phyloP scores from a whole-genome alignment of 2,113 vertebrate genomes.

The Malurus cyaneus region DNA sequence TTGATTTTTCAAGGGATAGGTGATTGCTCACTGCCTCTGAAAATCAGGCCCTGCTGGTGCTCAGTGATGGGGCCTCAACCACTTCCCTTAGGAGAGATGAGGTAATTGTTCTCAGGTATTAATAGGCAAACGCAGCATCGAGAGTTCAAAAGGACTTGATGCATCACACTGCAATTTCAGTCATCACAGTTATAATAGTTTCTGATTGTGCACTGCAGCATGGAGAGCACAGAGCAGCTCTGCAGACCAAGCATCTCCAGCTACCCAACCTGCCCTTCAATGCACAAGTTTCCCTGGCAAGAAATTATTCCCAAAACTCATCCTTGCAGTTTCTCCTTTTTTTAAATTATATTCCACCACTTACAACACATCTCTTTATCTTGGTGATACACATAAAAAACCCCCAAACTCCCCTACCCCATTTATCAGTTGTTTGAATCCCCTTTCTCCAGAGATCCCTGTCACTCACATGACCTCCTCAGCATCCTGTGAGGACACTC shows the following conservation, averaged over 20 bases:
- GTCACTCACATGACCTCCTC: background rate
- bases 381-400: background rate
- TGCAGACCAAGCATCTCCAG: background rate
- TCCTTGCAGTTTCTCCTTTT: background rate
- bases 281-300: background rate
- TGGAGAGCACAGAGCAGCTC: fast-evolving
- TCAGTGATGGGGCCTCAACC: background rate
- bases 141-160: constrained; percentile 11
- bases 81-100: background rate
- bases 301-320: background rate
- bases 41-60: background rate
- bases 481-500: background rate
- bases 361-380: background rate
- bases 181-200: background rate
- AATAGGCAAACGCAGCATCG: constrained; percentile 3
- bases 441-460: background rate
- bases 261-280: background rate
- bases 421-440: background rate
- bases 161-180: background rate
- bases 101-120: background rate
- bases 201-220: background rate
- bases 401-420: background rate
- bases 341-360: background rate
- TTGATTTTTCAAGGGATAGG: background rate
- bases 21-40: background rate